Percentiles rank a stretch among this genome's conserved stretches.
These are phyloP conservation scores for Oithona nana DNA, from an alignment of 2,888 invertebrate species.

Conservation along the genomic window DNA sequence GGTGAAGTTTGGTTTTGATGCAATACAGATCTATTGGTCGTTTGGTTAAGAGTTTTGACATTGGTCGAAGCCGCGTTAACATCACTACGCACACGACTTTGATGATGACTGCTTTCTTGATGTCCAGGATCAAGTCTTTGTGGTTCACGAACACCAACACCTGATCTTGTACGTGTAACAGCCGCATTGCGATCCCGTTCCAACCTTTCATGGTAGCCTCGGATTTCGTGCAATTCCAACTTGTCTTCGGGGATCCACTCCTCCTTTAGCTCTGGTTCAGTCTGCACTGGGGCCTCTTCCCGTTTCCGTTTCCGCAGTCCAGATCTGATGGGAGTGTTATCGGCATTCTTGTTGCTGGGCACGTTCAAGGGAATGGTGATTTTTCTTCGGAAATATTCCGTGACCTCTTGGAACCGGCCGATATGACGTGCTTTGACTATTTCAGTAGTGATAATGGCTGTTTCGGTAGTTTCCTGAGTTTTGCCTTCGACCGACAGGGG, in stretches of 20 bases:
- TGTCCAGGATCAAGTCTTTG: constrained; percentile 22
- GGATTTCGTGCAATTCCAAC: constrained; percentile 88
- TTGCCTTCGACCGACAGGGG: constrained; percentile 30
- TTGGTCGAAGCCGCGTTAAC: neutral
- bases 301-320: constrained; percentile 78
- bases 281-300: constrained; percentile 80
- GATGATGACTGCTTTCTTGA: no score
- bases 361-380: constrained; percentile 83
- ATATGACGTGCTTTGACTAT: constrained; percentile 67
- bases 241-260: constrained; percentile 93
- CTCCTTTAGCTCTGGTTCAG: constrained; percentile 81
- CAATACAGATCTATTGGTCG: neutral
- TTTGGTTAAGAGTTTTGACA: neutral
- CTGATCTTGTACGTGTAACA: constrained; percentile 23
- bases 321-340: constrained; percentile 10
- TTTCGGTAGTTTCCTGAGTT: constrained; percentile 84
- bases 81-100: neutral
- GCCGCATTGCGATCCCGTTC: constrained; percentile 20
- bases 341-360: constrained; percentile 31
- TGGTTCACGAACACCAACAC: constrained; percentile 22
- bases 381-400: constrained; percentile 78
- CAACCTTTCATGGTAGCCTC: constrained; percentile 65
- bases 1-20: neutral
- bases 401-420: constrained; percentile 68
- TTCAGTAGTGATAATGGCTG: constrained; percentile 81